Evolutionary conservation across 2,888 invertebrate genomes (phyloP).

Genomic region (Caradrina clavipalpis): DNA sequence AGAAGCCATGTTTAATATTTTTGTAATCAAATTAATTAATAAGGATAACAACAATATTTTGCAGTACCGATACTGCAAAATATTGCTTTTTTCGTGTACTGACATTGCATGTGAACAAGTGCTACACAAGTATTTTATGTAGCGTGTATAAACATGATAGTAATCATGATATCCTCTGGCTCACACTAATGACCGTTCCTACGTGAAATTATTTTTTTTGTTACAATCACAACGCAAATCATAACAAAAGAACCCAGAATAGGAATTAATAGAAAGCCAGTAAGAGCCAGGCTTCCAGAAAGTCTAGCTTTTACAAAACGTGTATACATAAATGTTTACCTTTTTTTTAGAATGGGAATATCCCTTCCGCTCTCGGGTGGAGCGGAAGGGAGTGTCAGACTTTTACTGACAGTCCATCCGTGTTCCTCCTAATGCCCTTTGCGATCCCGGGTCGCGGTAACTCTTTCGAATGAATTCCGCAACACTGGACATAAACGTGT

Average conservation of each 20-base stretch:
- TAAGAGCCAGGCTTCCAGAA: neutral
- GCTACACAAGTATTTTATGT: slow-evolving; percentile 26
- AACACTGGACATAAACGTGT: neutral
- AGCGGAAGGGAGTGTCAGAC: no score
- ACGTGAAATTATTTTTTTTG: slow-evolving; percentile 34
- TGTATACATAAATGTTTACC: no score
- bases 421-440: no score
- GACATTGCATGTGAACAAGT: slow-evolving; percentile 46
- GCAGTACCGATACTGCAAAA: no score
- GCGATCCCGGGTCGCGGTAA: no score
- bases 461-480: no score
- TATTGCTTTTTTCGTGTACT: no score
- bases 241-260: neutral
- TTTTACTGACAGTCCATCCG: no score
- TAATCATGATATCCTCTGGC: slow-evolving; percentile 43
- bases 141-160: slow-evolving; percentile 52
- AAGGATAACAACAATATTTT: neutral
- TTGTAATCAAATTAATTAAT: no score
- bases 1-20: no score
- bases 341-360: no score
- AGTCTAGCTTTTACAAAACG: neutral
- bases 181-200: slow-evolving; percentile 41
- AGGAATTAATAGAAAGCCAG: neutral
- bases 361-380: no score
- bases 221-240: slow-evolving; percentile 1